A percentile compares a stretch with the other conserved stretches of the same genome.
phyloP scores from a whole-genome alignment of 2,797 vertebrate genomes.

The Botia kubotai region DNA sequence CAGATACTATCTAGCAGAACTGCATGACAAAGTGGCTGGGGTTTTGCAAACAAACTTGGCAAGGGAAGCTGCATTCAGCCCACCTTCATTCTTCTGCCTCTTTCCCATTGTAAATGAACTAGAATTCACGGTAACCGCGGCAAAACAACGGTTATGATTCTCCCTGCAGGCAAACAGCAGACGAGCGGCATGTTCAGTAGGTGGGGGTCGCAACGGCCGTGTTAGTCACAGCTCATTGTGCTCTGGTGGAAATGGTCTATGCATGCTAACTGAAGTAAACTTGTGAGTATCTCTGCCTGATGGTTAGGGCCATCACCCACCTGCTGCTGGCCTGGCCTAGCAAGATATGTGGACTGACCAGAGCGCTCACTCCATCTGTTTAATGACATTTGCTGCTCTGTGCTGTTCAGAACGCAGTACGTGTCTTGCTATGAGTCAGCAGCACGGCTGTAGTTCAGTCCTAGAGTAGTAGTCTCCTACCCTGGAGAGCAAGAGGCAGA shows the following conservation, averaged over 20 bases:
- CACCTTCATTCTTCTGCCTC: neutral
- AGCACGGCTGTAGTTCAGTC: neutral
- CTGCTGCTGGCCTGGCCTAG: constrained; percentile 37
- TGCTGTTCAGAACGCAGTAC: constrained; percentile 23
- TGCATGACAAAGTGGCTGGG: neutral
- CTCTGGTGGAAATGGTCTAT: neutral
- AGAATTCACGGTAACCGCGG: neutral
- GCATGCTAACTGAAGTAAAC: constrained; percentile 16
- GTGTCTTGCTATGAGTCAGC: constrained; percentile 28
- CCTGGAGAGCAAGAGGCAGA: neutral
- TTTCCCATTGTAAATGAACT: constrained; percentile 25
- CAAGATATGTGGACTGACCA: constrained; percentile 28
- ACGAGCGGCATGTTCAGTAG: neutral
- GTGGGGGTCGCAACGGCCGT: constrained; percentile 14
- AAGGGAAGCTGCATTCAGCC: neutral
- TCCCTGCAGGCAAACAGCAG: neutral
- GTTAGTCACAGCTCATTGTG: constrained; percentile 10
- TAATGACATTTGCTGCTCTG: constrained; percentile 28
- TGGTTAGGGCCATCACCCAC: constrained; percentile 30
- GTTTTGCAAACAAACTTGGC: neutral
- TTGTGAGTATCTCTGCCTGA: constrained; percentile 11
- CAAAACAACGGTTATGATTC: neutral
- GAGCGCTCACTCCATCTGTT: constrained; percentile 35
- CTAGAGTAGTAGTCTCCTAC: neutral
- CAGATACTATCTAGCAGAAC: neutral